Percentiles rank a stretch among this genome's conserved stretches.
Evolutionary conservation across 2,888 invertebrate species (phyloP).

Genomic region (Bugula neritina): DNA sequence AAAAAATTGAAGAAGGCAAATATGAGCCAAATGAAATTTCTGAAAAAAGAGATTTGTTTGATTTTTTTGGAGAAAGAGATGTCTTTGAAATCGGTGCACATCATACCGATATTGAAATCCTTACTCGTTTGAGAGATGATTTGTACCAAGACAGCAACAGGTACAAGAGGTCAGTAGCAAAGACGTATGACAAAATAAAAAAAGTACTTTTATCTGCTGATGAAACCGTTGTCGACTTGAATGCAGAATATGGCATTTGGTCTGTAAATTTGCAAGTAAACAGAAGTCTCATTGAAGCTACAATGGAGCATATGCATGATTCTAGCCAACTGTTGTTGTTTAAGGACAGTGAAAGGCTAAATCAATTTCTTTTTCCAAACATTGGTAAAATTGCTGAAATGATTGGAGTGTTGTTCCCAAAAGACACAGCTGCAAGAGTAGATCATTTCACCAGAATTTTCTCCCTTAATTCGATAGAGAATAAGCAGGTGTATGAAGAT

Average conservation of each 20-base stretch:
- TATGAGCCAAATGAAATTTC: background rate
- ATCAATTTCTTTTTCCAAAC: background rate
- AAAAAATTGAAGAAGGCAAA: background rate
- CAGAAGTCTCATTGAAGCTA: background rate
- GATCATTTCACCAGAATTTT: too few species aligned
- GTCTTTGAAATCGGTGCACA: background rate
- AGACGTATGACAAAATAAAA: background rate
- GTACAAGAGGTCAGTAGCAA: background rate
- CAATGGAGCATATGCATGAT: background rate
- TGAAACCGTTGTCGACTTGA: background rate
- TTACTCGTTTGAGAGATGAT: background rate
- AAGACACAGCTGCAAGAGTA: background rate
- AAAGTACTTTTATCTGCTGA: background rate
- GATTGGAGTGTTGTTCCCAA: background rate
- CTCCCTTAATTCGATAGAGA: background rate
- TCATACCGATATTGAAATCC: background rate
- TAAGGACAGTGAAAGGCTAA: background rate
- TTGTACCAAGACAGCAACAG: background rate
- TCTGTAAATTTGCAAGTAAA: background rate
- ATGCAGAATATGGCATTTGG: background rate
- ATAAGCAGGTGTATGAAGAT: background rate
- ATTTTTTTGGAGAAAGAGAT: background rate
- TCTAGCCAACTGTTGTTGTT: background rate
- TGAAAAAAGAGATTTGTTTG: background rate
- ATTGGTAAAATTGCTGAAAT: background rate